Evolutionary conservation across 2,888 invertebrate genomes (phyloP).

Genomic region (Adelognathus sp.): DNA sequence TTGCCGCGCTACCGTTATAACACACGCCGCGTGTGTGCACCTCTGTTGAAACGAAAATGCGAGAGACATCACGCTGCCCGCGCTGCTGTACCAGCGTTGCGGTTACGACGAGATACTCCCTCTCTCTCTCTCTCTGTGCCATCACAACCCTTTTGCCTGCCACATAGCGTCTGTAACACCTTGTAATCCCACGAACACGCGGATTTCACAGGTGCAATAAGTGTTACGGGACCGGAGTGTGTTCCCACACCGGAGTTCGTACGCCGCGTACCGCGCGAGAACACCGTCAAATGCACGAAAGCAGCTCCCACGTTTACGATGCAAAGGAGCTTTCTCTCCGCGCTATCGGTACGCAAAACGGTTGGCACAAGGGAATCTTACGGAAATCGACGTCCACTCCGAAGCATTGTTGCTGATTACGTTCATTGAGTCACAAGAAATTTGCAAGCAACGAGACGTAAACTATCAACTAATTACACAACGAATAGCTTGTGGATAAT

Average conservation of each 20-base stretch:
- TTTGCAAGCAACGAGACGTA: too few relatives aligned
- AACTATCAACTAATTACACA: too few relatives aligned
- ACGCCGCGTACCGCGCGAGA: not conserved
- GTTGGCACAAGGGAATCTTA: not conserved
- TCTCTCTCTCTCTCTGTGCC: slow-evolving; percentile 23
- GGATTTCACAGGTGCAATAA: slow-evolving; percentile 11
- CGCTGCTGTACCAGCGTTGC: slow-evolving; percentile 1
- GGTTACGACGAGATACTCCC: slow-evolving; percentile 21
- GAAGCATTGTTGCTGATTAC: not conserved
- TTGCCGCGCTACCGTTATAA: slow-evolving; percentile 33
- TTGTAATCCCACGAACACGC: not conserved
- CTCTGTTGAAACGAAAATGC: slow-evolving; percentile 28
- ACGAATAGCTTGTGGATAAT: too few relatives aligned
- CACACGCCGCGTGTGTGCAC: not conserved
- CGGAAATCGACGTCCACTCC: not conserved
- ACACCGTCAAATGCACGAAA: not conserved
- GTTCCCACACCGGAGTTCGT: not conserved
- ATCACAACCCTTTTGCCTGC: slow-evolving; percentile 61
- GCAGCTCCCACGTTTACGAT: not conserved
- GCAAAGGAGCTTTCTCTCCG: not conserved
- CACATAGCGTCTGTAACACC: slow-evolving; percentile 61
- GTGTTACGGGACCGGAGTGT: not conserved
- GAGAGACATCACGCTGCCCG: not conserved
- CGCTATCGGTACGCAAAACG: not conserved
- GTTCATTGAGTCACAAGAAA: not conserved